Conservation (phyloP, 2,888 invertebrate species). For the Nephrotoma guestfalica region DNA sequence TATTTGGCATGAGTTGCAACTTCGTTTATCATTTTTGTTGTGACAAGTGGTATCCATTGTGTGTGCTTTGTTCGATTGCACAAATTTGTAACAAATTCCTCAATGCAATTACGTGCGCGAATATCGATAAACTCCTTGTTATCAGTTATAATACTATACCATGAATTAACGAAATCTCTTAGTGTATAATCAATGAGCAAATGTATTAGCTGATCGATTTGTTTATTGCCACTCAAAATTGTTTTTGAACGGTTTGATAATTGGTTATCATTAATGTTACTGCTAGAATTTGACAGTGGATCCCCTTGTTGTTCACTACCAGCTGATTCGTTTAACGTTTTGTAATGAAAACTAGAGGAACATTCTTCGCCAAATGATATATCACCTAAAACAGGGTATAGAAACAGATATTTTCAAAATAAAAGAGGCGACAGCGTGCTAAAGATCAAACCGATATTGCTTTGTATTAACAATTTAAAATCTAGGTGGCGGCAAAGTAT, state of each 20-base stretch:
- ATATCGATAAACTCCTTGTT: slow-evolving; percentile 16
- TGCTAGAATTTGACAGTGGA: slow-evolving; percentile 4
- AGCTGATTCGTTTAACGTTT: neutral
- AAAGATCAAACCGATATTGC: no score
- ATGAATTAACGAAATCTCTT: slow-evolving; percentile 16
- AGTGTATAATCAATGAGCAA: slow-evolving; percentile 15
- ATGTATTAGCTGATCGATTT: slow-evolving; percentile 15
- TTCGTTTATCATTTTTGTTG: slow-evolving; percentile 16
- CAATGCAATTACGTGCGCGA: slow-evolving; percentile 15
- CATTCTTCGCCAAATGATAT: slow-evolving; percentile 10
- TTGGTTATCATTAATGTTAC: slow-evolving; percentile 20
- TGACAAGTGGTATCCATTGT: slow-evolving; percentile 15
- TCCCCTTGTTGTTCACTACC: slow-evolving; percentile 15
- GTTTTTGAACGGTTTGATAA: slow-evolving; percentile 19
- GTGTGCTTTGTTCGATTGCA: slow-evolving; percentile 14
- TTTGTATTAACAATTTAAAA: no score
- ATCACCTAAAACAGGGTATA: slow-evolving; percentile 6
- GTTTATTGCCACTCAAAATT: slow-evolving; percentile 15
- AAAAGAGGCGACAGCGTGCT: neutral
- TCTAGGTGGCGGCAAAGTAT: no score
- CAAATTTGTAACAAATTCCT: slow-evolving; percentile 15
- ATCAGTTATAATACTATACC: slow-evolving; percentile 15
- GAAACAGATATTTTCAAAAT: neutral
- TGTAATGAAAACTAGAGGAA: neutral
- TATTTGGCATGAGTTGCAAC: slow-evolving; percentile 14